Evolutionary conservation across 2,797 vertebrate genomes (phyloP).

Genomic region (Platyrinchus mystaceus): DNA sequence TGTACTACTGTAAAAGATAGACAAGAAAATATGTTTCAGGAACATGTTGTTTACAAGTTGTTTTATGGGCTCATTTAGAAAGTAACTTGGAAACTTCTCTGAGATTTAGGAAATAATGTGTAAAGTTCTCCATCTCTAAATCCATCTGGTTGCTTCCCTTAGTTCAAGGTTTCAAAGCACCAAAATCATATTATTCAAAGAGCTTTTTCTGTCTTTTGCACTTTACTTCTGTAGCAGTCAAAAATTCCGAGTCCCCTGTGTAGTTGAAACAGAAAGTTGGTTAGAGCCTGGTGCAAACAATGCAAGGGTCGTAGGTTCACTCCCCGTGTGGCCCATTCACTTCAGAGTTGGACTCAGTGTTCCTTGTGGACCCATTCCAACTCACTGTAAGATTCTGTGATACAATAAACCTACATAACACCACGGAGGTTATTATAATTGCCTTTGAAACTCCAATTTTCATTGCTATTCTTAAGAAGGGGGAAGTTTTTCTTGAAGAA

Average conservation of each 20-base stretch:
- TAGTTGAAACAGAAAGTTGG: neutral
- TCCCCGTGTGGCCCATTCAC: neutral
- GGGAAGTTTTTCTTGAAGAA: neutral
- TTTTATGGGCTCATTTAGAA: neutral
- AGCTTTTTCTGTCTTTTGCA: neutral
- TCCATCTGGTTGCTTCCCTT: neutral
- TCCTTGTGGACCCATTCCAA: neutral
- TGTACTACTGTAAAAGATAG: neutral
- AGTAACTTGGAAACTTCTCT: neutral
- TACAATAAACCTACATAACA: neutral
- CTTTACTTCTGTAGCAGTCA: neutral
- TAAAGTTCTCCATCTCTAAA: conserved; percentile 8
- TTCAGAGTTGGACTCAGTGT: neutral
- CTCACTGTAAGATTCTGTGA: neutral
- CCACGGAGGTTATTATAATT: neutral
- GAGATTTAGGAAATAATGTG: neutral
- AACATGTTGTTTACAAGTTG: neutral
- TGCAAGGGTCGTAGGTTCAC: neutral
- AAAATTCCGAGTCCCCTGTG: neutral
- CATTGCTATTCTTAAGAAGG: neutral
- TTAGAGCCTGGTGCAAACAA: neutral
- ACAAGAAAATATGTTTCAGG: neutral
- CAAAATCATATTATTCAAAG: conserved; percentile 23
- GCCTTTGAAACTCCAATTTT: neutral
- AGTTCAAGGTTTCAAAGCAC: conserved; percentile 15